These are phyloP conservation scores for Scelioninae gen. 2 DNA, from an alignment of 2,888 invertebrate species.

Conservation along the genomic window DNA sequence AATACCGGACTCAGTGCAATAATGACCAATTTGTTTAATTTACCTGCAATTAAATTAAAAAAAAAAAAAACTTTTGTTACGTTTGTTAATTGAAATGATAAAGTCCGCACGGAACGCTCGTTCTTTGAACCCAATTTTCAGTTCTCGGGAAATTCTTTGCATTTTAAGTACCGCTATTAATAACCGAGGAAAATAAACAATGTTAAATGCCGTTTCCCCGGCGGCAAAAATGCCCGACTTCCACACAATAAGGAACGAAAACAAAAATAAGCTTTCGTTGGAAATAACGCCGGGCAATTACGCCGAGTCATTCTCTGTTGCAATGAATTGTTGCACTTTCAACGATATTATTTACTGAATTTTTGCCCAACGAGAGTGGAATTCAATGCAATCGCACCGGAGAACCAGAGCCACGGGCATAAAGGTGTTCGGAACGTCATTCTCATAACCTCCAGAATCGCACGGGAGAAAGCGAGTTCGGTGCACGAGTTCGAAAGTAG, in stretches of 20 bases:
- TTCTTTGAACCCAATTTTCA: background rate
- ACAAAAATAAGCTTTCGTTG: conserved; percentile 34
- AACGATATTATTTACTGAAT: conserved; percentile 50
- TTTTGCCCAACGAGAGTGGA: conserved; percentile 40
- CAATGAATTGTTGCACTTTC: conserved; percentile 50
- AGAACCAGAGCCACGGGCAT: conserved; percentile 20
- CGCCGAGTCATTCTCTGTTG: conserved; percentile 44
- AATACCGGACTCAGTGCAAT: too few species aligned
- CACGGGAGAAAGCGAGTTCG: conserved; percentile 54
- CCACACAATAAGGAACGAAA: conserved; percentile 12
- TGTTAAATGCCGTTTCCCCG: conserved; percentile 14
- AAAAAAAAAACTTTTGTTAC: too few species aligned
- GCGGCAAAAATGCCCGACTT: conserved; percentile 1
- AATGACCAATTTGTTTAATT: too few species aligned
- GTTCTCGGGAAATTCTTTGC: conserved; percentile 7
- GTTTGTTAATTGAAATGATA: too few species aligned
- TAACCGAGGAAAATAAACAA: conserved; percentile 21
- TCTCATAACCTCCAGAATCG: conserved; percentile 55
- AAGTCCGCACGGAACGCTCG: too few species aligned
- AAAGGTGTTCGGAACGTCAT: conserved; percentile 50
- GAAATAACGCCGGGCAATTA: conserved; percentile 28
- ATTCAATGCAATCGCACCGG: conserved; percentile 38
- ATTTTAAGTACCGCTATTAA: conserved; percentile 15
- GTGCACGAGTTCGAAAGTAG: conserved; percentile 50
- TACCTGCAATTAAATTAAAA: too few species aligned